Evolutionary conservation across 1,140 invertebrate genomes (phyloP), one percentile per base, ranked within the genome.

Genomic region (Hylaeus anthracinus): DNA sequence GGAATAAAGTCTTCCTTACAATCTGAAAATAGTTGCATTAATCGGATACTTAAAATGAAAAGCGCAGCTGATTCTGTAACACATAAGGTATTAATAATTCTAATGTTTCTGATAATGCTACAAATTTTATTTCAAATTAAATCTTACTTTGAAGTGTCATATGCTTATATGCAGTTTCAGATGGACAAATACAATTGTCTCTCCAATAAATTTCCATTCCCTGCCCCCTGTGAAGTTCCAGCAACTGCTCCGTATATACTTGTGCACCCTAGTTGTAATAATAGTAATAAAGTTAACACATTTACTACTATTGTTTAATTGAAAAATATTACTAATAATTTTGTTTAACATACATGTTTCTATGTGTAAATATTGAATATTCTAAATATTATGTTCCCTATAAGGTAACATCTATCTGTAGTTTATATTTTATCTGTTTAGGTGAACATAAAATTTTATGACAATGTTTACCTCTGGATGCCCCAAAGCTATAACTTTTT

Each of bases 171-270:
- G 99, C 97, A 55, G 97, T 96, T 93, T 99, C 98, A 14, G 97
- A 96, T 5, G 98, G 98, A 93, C 98, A 99, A 1, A 95, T 95
- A 92, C 97, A 98, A 91, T 98, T 98, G 93, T 99, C 98, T 81
- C 98, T 95, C 98, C 98, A 99, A 94, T 99, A 99, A 75, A 99
- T 98, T 94, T 99, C 98, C 96, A 99, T 98, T 14, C 98, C 98
- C 92, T 99, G 98, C 1, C 98, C 98, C 80, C 98, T 95, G 92
- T 99, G 98, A 43, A 99, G 92, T 89, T 99, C 98, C 82, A 99
- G 91, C 79, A 99, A 92, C 91, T 99, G 98, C 92, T 99, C 97
- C 72, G 96, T 96, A 90, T 97, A 97, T 3, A 98, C 96, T 90
- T 94, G 94, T 9, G 96, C 96, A 51, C 96, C 97, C 97, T 97